Percentiles rank a stretch among this genome's conserved stretches.
Conservation (phyloP, 2,797 vertebrate species). For the Ctenochaetus hawaiiensis region DNA sequence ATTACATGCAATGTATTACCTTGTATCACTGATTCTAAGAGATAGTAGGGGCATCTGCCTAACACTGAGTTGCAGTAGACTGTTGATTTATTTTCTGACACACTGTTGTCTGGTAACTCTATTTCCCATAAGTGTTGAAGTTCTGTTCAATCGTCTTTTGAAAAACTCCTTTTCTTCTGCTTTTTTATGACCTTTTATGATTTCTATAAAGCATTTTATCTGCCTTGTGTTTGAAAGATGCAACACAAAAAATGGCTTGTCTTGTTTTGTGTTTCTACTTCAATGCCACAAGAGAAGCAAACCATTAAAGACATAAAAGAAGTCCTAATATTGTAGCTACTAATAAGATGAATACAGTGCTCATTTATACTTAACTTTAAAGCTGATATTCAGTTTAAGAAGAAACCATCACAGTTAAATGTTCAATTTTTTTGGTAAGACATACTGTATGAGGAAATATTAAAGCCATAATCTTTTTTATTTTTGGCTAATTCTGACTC, state of each 20-base stretch:
- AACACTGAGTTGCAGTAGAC: not conserved
- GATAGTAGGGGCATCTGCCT: not conserved
- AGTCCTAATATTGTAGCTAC: not conserved
- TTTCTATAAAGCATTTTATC: not conserved
- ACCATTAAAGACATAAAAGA: too few species aligned
- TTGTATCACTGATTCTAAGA: not conserved
- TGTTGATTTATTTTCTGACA: not conserved
- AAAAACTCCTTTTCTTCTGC: not conserved
- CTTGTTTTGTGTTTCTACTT: constrained; percentile 7
- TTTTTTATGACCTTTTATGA: not conserved
- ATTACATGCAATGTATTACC: not conserved
- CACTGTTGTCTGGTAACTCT: not conserved
- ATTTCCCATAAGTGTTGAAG: not conserved
- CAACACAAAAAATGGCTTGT: not conserved
- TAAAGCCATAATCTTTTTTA: constrained; percentile 1
- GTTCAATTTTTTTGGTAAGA: not conserved
- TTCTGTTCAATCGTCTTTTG: not conserved
- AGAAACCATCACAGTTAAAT: not conserved
- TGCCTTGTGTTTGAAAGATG: constrained; percentile 1
- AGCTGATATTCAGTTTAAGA: not conserved
- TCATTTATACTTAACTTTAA: not conserved
- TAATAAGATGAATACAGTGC: not conserved
- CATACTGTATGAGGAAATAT: not conserved
- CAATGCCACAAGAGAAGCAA: not conserved
- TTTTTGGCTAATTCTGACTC: not conserved